Percentiles rank a stretch among this genome's conserved stretches.
Conservation (phyloP, 2,888 invertebrate genomes). For the Empis stercorea region DNA sequence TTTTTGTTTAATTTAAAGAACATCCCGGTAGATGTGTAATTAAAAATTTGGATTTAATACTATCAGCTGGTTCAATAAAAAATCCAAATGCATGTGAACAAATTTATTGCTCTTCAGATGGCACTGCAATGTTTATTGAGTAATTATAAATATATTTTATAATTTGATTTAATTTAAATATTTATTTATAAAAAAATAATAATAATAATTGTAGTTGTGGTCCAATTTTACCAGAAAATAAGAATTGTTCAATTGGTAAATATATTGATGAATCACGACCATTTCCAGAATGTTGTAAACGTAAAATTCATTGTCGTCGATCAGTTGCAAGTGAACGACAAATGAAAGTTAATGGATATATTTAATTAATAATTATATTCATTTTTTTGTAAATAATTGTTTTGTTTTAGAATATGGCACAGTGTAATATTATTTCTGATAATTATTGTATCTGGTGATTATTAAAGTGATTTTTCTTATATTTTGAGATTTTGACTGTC, state of each 20-base stretch:
- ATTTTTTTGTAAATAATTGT: no score
- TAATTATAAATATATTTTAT: background rate
- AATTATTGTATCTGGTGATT: no score
- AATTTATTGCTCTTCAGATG: background rate
- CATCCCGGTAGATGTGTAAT: background rate
- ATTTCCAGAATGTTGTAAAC: background rate
- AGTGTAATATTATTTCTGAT: no score
- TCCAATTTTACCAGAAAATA: background rate
- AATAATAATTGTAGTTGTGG: background rate
- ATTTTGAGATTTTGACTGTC: no score
- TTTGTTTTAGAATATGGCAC: no score
- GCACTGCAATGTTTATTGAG: background rate
- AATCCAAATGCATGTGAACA: background rate
- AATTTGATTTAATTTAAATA: background rate
- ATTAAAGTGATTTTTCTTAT: no score
- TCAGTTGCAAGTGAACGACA: no score
- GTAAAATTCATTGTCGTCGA: background rate
- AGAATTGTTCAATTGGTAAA: background rate
- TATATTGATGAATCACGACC: background rate
- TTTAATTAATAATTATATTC: no score
- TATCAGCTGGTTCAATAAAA: background rate
- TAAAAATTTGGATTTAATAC: background rate
- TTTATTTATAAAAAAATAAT: background rate
- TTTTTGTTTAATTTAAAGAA: background rate
- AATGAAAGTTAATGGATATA: no score